These are phyloP conservation scores for Zaprionus vittiger DNA, from an alignment of 1,140 invertebrate genomes.

Conservation along the genomic window DNA sequence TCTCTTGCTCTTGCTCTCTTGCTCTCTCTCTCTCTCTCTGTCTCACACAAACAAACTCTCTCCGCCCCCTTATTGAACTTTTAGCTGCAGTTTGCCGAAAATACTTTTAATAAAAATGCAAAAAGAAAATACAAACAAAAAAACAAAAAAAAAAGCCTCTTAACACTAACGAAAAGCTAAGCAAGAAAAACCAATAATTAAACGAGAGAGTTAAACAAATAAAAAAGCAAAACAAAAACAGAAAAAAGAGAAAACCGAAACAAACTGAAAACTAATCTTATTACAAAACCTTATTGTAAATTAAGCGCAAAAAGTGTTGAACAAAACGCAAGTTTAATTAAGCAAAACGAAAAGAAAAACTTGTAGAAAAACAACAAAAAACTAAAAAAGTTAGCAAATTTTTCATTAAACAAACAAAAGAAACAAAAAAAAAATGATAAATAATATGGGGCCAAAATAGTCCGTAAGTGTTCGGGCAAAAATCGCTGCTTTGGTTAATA, in stretches of 20 bases:
- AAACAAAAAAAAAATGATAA: slow-evolving; percentile 58
- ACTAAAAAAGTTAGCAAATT: slow-evolving; percentile 28
- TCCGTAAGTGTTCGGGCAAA: slow-evolving; percentile 84
- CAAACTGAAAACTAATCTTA: slow-evolving; percentile 56
- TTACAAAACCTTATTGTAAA: slow-evolving; percentile 84
- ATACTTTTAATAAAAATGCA: slow-evolving; percentile 32
- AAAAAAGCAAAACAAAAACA: slow-evolving; percentile 13
- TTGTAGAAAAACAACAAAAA: slow-evolving; percentile 80
- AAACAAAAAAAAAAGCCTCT: slow-evolving; percentile 49
- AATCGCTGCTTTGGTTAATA: slow-evolving; percentile 80
- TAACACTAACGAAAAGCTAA: slow-evolving; percentile 40
- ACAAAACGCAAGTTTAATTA: slow-evolving; percentile 33
- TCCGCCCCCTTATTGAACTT: slow-evolving; percentile 69
- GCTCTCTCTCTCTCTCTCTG: slow-evolving; percentile 7
- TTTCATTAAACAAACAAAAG: slow-evolving; percentile 23
- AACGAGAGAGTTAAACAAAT: slow-evolving; percentile 48
- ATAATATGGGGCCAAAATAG: slow-evolving; percentile 81
- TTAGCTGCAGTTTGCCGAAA: slow-evolving; percentile 65
- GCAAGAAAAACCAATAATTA: slow-evolving; percentile 44
- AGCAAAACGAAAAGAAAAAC: slow-evolving; percentile 30
- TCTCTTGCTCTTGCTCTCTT: slow-evolving; percentile 12
- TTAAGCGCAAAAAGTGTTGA: slow-evolving; percentile 69
- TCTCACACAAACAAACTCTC: slow-evolving; percentile 15
- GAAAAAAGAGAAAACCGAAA: slow-evolving; percentile 34
- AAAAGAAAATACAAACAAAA: slow-evolving; percentile 29